Evolutionary conservation across 2,797 vertebrate genomes (phyloP).

Genomic region (Cynodonichthys magdalenae): DNA sequence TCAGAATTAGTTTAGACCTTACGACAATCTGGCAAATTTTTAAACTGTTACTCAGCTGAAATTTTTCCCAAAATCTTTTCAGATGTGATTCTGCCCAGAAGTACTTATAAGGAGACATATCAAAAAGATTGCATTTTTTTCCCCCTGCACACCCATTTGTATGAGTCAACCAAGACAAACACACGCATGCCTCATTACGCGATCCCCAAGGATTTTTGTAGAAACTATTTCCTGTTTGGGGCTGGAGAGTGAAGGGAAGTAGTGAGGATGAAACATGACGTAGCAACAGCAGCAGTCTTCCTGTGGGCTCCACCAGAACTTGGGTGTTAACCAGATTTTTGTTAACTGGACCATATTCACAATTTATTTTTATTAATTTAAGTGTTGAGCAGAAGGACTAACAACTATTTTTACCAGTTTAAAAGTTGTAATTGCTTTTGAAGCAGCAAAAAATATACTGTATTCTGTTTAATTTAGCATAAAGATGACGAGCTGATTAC

Average conservation of each 20-base stretch:
- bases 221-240: constrained; percentile 71
- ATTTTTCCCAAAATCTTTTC: constrained; percentile 65
- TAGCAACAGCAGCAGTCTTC: constrained; percentile 54
- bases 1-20: constrained; percentile 23
- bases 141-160: constrained; percentile 13
- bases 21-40: not conserved
- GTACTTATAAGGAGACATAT: constrained; percentile 15
- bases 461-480: not conserved
- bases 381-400: no score
- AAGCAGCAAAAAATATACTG: not conserved
- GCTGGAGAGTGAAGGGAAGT: constrained; percentile 55
- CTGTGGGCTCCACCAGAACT: constrained; percentile 47
- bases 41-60: constrained; percentile 4
- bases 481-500: not conserved
- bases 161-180: not conserved
- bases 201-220: constrained; percentile 42
- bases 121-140: constrained; percentile 31
- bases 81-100: constrained; percentile 50
- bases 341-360: constrained; percentile 16
- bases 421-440: not conserved
- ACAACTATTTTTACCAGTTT: not conserved
- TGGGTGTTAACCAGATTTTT: constrained; percentile 50
- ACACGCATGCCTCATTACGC: constrained; percentile 15
- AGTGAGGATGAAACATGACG: constrained; percentile 54
- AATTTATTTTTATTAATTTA: no score